Evolutionary conservation across 1,140 invertebrate genomes (phyloP), one percentile per base, ranked within the genome.

Genomic region (Microplitis mediator): DNA sequence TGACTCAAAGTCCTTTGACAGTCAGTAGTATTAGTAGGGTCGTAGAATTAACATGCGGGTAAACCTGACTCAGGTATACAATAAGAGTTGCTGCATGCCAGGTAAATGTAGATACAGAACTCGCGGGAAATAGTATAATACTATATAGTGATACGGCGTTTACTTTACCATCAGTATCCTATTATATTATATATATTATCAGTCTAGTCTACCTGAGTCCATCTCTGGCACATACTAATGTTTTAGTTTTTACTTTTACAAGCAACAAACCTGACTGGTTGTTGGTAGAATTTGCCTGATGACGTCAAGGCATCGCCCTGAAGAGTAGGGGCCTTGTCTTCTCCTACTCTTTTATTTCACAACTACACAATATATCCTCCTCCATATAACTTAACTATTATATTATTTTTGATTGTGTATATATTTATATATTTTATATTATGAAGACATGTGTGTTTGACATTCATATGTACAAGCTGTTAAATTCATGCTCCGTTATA

Each of bases 291-390:
- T 64, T 13, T 14, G 62, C 32, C 62, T 13, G 35, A 14, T 36
- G 62, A 64, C 62, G 62, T 67, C 65, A 67, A 32, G 23, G 16
- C 65, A 32, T 67, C 51, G 62, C 62, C 62, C 35, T 39, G 31
- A 14, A 16, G 51, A 54, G 51, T 51, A 35, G 65, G 50, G 51
- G 23, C 36, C 35, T 16, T 13, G 23, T 5, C n/a, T 32, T 34
- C 60, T 31, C 23, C 13, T 45, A 45, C 39, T 45, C 39, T 45
- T 45, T 45, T 45, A 6, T 45, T 45, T 45, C 39, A 45, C 39
- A 45, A 45, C 39, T 45, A 45, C 5, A 9, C 39, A 9, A 45
- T 45, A 9, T 5, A 9, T 11, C 39, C 11, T 45, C 39, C 39
- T 45, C 39, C 9, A 45, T 11, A 9, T 6, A 45, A 11, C 39